A percentile compares a stretch with the other conserved stretches of the same genome.
Evolutionary conservation across 1,140 invertebrate species (phyloP).

Genomic region (Caenorhabditis brenneri): DNA sequence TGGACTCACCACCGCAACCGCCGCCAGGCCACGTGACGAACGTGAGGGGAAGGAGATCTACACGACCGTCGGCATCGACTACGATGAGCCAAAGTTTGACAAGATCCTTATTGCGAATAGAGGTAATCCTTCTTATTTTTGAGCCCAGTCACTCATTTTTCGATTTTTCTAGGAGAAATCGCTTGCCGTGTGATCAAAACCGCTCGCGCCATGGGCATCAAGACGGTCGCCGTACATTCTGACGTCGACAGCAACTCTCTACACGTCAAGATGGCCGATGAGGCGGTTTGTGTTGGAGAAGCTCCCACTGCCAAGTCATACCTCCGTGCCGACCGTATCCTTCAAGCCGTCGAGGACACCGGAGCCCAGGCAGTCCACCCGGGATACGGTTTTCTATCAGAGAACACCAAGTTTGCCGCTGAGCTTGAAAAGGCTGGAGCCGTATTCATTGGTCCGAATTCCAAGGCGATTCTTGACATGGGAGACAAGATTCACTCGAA

Average conservation of each 20-base stretch:
- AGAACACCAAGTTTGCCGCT: conserved; percentile 78
- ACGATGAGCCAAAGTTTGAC: conserved; percentile 72
- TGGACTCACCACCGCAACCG: neutral
- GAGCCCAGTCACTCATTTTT: neutral
- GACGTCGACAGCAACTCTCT: conserved; percentile 77
- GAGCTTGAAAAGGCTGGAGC: conserved; percentile 74
- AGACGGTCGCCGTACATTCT: conserved; percentile 80
- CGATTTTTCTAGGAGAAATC: conserved; percentile 75
- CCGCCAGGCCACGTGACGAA: conserved; percentile 16
- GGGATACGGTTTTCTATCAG: conserved; percentile 81
- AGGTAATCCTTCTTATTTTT: conserved; percentile 60
- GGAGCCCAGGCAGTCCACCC: conserved; percentile 77
- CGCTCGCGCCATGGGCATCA: conserved; percentile 78
- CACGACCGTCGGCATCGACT: conserved; percentile 61
- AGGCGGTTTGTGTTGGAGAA: conserved; percentile 78
- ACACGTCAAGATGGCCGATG: conserved; percentile 79
- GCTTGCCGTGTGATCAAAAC: conserved; percentile 78
- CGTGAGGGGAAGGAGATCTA: conserved; percentile 56
- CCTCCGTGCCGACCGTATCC: conserved; percentile 77
- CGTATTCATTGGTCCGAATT: conserved; percentile 78
- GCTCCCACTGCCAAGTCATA: conserved; percentile 77
- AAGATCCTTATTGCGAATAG: conserved; percentile 80
- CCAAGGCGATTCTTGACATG: conserved; percentile 77
- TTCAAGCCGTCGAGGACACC: conserved; percentile 76
- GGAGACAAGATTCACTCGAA: conserved; percentile 81